A percentile compares a stretch with the other conserved stretches of the same genome.
phyloP scores from a whole-genome alignment of 2,113 vertebrate species.

The human region DNA sequence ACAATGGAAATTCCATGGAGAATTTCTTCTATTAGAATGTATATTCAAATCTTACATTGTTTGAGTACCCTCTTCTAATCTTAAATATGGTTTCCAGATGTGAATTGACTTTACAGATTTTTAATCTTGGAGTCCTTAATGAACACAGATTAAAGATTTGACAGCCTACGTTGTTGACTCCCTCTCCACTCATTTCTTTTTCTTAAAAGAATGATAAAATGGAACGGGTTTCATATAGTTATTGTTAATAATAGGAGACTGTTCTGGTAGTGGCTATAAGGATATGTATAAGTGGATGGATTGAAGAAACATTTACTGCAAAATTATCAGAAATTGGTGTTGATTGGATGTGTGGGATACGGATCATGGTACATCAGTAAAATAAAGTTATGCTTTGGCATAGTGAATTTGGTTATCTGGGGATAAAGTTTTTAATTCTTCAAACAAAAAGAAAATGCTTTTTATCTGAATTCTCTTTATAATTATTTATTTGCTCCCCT shows the following conservation, averaged over 20 bases:
- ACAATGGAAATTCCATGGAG: background rate
- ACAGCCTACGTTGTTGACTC: rapidly evolving
- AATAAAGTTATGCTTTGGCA: background rate
- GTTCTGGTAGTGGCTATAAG: background rate
- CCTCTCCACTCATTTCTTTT: background rate
- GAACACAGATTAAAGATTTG: background rate
- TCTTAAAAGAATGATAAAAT: background rate
- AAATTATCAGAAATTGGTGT: background rate
- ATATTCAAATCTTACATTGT: background rate
- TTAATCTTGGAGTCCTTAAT: background rate
- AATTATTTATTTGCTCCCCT: constrained; percentile 23
- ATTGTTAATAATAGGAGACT: background rate
- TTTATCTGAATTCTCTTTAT: background rate
- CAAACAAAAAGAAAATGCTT: background rate
- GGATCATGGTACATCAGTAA: background rate
- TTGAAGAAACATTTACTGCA: background rate
- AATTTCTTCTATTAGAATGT: constrained; percentile 16
- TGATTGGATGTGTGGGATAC: background rate
- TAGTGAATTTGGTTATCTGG: background rate
- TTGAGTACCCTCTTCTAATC: background rate
- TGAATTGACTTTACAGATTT: background rate
- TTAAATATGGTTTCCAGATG: background rate
- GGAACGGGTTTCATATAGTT: background rate
- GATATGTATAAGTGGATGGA: too few species aligned
- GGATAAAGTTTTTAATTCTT: background rate